Evolutionary conservation across 2,888 invertebrate genomes (phyloP), one percentile per base, ranked within the genome.

Genomic region (Eustalomyia histrio): DNA sequence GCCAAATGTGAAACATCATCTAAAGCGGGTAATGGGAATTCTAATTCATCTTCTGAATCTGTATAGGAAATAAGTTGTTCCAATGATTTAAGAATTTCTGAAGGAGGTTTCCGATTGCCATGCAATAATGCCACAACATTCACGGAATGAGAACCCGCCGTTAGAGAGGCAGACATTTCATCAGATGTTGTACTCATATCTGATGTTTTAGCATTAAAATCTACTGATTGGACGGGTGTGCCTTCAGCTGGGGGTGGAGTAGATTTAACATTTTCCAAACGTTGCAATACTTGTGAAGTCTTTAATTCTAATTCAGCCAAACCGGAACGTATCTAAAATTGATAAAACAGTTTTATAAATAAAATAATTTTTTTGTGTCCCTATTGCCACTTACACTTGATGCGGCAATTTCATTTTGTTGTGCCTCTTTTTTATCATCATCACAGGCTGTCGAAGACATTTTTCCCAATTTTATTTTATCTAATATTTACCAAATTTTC

Each of bases 211-310:
- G 81, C 53, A 61, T 50, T 69, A 10, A 61, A 47, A 35, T 69
- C 64, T 35, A 90, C 39, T 90, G 90, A 83, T 91, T 93, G 6
- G 4, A 29, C 16, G n/a, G 57, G 16, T 50, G 35, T 24, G n/a
- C 3, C 17, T 7, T 29, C 67, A 12, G 79, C 81, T 12, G 83
- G 71, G 2, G 84, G 80, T 7, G 88, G 86, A 47, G 86, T 80
- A 1, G 88, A 84, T 72, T 90, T 89, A 0, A 94, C 75, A 83
- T 94, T 94, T 88, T 95, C 95, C 80, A 95, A 89, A 52, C 94
- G 92, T 76, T 93, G 94, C 69, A 95, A 93, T 84, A 94, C 94
- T 88, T 94, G 94, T 4, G 95, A 94, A 65, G 95, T 94, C 90
- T 95, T 94, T 90, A 95, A 92, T 89, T 95, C 94, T 85, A 95